Percentiles rank a stretch among this genome's conserved stretches.
Evolutionary conservation across 2,888 invertebrate species (phyloP).

Genomic region (Stramonita haemastoma): DNA sequence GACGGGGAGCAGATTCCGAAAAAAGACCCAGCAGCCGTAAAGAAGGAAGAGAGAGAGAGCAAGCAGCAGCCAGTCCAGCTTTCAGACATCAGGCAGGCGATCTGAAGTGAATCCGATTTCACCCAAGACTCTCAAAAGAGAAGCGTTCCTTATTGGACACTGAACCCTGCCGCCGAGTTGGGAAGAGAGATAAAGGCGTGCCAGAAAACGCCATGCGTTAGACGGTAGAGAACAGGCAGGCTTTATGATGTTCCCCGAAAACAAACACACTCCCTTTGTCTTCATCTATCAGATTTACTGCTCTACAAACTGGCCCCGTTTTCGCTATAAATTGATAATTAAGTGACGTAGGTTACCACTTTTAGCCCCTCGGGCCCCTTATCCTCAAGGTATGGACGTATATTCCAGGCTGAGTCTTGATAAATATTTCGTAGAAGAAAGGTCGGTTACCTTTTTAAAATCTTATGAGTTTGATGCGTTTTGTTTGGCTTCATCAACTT

Average conservation of each 20-base stretch:
- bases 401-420: too few species aligned
- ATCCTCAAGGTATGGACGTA: too few species aligned
- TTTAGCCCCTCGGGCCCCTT: too few species aligned
- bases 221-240: not conserved
- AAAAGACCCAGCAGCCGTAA: not conserved
- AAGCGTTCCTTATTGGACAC: slow-evolving; percentile 10
- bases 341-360: too few species aligned
- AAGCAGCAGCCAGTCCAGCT: not conserved
- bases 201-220: not conserved
- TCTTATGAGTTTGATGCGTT: too few species aligned
- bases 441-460: too few species aligned
- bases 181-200: not conserved
- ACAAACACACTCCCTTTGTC: not conserved
- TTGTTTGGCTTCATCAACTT: too few species aligned
- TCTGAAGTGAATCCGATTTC: not conserved
- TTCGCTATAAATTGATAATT: not conserved
- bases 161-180: not conserved
- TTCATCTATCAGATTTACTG: not conserved
- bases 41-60: too few species aligned
- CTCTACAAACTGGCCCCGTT: not conserved
- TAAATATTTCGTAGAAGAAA: too few species aligned
- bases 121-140: not conserved
- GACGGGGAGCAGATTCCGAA: not conserved
- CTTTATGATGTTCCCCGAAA: not conserved
- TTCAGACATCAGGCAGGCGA: slow-evolving; percentile 2